Base-by-base conservation (phyloP, 2,888 invertebrate genomes). In the Augochlorella aurata region DNA sequence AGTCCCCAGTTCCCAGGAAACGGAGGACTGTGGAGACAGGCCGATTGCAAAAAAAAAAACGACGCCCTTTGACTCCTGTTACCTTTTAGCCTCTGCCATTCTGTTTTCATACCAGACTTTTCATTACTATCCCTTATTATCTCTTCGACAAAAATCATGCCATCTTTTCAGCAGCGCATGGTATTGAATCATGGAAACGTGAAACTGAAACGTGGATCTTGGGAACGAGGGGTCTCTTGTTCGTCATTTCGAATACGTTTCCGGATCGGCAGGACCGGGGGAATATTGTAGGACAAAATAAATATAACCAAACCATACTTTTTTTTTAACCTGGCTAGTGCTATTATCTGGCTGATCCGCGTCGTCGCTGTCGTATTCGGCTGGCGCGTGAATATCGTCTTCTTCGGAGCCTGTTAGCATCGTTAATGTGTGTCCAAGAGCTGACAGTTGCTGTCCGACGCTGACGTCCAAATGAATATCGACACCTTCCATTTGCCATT, bases 401-500 rank as follows among this genome's bases (percentile, higher is more conserved):
- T 97, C 97, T 91, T 98, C 98, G 69, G 96, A 97, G 8, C 98
- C 98, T 0, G 99, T 98, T 67, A 99, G 94, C 95, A 98, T 98
- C 0, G 99, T 99, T 76, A 99, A 95, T 0, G 99, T 99, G 93
- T 98, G 98, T 0, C 99, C 98, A 54, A 99, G 94, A 0, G 98
- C 97, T 0, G 98, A 98, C 45, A 99, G 94, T 91, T 99, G 98
- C 93, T 99, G 98, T 74, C 99, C 99, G 65, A 99, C 98, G 93
- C 97, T 98, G 0, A 98, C 98, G 94, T 99, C 99, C 77, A 99
- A 94, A 93, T 99, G 98, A 86, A 99, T 98, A 92, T 99, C 99
- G 12, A 99, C 98, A 71, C 99, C 99, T 93, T 99, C 98, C 99
- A 99, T 99, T 94, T 99, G 97, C 98, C 99, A 99, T 85, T 98